Conservation (phyloP, 2,797 vertebrate species). For the Tokudaia muenninki region DNA sequence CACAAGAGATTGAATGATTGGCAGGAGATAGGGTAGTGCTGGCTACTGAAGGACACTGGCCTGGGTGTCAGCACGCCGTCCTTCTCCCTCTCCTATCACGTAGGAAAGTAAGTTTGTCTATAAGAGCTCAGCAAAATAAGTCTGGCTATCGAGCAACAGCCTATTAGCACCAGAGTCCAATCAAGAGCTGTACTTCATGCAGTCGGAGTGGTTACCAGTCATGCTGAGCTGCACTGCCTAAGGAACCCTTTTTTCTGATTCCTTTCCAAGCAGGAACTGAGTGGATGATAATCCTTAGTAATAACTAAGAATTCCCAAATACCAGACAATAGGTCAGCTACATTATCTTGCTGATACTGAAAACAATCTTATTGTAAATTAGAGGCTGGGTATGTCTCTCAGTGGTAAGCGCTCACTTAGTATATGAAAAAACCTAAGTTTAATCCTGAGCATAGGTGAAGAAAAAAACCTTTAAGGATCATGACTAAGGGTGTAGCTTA, state of each 20-base stretch:
- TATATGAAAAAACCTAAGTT: neutral
- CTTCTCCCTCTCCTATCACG: neutral
- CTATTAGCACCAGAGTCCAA: neutral
- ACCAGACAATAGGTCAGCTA: neutral
- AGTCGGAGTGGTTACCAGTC: neutral
- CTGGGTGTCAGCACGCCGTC: neutral
- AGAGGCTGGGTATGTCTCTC: neutral
- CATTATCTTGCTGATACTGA: constrained; percentile 2
- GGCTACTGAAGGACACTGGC: neutral
- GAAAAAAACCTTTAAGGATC: neutral
- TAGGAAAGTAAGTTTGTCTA: constrained; percentile 42
- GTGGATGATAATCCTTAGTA: neutral
- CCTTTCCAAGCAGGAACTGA: constrained; percentile 24
- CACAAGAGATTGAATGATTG: constrained; percentile 63
- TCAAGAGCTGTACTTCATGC: neutral
- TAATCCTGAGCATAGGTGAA: neutral
- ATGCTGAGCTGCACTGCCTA: neutral
- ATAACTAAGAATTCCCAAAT: constrained; percentile 10
- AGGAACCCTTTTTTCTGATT: constrained; percentile 34
- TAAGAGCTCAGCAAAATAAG: neutral
- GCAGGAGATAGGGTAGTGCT: neutral
- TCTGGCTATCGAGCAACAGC: neutral
- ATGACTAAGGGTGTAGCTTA: neutral
- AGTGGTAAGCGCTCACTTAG: neutral
- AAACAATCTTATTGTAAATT: constrained; percentile 22